Conservation (phyloP, 2,113 vertebrate genomes). For the Varanus komodoensis region DNA sequence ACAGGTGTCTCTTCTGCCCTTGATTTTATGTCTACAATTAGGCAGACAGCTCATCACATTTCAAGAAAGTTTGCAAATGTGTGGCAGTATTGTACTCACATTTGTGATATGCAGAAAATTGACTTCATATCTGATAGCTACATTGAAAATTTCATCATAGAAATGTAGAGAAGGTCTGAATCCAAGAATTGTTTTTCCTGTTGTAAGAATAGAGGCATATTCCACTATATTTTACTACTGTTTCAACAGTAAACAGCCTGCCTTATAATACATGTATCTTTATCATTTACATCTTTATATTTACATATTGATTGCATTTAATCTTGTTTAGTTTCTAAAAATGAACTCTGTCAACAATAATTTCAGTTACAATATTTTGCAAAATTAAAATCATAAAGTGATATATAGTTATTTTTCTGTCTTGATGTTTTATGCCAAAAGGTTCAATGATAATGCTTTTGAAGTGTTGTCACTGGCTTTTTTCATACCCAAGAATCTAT, state of each 20-base stretch:
- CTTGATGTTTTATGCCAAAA: not conserved
- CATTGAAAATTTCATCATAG: not conserved
- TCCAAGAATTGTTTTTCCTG: too few relatives aligned
- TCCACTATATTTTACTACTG: too few relatives aligned
- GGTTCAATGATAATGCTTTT: not conserved
- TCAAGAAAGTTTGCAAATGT: not conserved
- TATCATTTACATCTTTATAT: not conserved
- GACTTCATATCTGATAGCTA: not conserved
- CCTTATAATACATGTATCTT: not conserved
- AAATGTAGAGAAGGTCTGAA: not conserved
- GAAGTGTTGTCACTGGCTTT: not conserved
- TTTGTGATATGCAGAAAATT: not conserved
- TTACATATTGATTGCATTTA: not conserved
- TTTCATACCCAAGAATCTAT: not conserved
- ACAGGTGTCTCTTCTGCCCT: too few relatives aligned
- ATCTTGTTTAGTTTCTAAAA: not conserved
- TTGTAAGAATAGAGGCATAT: too few relatives aligned
- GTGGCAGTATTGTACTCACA: not conserved
- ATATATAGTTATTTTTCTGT: not conserved
- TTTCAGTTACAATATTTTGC: not conserved
- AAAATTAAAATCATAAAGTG: not conserved
- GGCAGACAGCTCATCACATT: not conserved
- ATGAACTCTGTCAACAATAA: not conserved
- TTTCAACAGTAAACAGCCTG: not conserved
- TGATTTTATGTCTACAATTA: not conserved